Evolutionary conservation across 1,140 invertebrate genomes (phyloP), one percentile per base, ranked within the genome.

Genomic region (Aphelinus certus): DNA sequence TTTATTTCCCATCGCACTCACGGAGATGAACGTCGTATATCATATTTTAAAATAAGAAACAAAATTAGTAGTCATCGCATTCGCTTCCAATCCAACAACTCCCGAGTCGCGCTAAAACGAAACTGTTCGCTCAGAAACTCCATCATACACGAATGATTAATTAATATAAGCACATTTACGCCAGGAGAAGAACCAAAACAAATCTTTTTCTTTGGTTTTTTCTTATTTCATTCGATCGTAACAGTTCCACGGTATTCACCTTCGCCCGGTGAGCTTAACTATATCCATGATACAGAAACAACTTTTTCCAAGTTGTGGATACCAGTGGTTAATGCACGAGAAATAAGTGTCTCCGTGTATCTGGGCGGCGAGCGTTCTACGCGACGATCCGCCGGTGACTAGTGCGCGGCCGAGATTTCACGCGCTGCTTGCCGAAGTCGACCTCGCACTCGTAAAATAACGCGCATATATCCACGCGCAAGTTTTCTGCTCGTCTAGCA

Each of bases 401-500:
- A 26, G 26, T 26, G 58, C 64, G 63, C 42, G 66, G 26, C 57
- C 63, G 73, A 78, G 72, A 68, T 49, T 65, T 26, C 58, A 60
- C 73, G 58, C 53, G 64, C n/a, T 46, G 43, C 47, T 26, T 26
- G 26, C 26, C 26, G 26, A 47, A 45, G 58, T 64, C 79, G 82
- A 81, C 83, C 82, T 84, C 84, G 79, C 73, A 78, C 69, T 56
- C 61, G 70, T 26, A 79, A 75, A 73, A 70, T 80, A 79, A 76
- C 76, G 66, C 26, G 4, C 10, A 60, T 46, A 66, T 47, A 61
- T 61, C 48, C 26, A 26, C 26, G 26, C 26, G 26, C 26, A 26
- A 26, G 26, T 26, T 26, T 66, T 51, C 63, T 9, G 55, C 71
- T 26, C 56, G 56, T 26, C 26, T 26, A 80, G 76, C 75, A 63